Conservation (phyloP, 2,888 invertebrate genomes). For the Sepioteuthis lessoniana region DNA sequence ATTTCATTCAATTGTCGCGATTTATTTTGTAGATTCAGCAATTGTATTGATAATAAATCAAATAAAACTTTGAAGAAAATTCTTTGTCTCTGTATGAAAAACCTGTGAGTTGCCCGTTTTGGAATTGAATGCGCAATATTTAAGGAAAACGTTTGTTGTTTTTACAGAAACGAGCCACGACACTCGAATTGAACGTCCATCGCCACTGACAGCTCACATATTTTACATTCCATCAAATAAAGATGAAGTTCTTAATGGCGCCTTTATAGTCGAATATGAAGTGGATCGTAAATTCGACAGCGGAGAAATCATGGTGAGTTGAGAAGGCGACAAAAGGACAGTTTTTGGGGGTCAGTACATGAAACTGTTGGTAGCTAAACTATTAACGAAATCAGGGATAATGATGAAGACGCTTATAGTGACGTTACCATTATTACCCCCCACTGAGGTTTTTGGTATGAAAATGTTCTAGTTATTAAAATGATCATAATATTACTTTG, state of each 20-base stretch:
- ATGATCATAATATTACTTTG: no score
- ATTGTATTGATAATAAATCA: no score
- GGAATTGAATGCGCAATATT: background rate
- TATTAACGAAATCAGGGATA: no score
- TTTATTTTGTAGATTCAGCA: no score
- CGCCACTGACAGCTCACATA: constrained; percentile 53
- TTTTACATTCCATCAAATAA: constrained; percentile 53
- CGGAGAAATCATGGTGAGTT: constrained; percentile 67
- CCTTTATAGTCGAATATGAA: constrained; percentile 67
- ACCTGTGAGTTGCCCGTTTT: background rate
- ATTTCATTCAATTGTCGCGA: no score
- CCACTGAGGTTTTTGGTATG: no score
- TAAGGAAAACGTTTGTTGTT: background rate
- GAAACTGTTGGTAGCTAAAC: no score
- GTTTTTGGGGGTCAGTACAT: background rate
- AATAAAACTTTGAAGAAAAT: no score
- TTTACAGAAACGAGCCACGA: background rate
- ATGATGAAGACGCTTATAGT: no score
- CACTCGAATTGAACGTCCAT: constrained; percentile 48
- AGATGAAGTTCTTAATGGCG: constrained; percentile 56
- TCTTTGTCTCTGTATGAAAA: background rate
- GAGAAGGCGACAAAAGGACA: background rate
- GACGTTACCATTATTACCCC: no score
- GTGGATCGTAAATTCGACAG: constrained; percentile 62
- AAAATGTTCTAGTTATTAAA: no score